Percentiles rank a stretch among this genome's conserved stretches.
These are phyloP conservation scores for Heteronetta atricapilla DNA, from an alignment of 2,113 vertebrate species.

Conservation along the genomic window DNA sequence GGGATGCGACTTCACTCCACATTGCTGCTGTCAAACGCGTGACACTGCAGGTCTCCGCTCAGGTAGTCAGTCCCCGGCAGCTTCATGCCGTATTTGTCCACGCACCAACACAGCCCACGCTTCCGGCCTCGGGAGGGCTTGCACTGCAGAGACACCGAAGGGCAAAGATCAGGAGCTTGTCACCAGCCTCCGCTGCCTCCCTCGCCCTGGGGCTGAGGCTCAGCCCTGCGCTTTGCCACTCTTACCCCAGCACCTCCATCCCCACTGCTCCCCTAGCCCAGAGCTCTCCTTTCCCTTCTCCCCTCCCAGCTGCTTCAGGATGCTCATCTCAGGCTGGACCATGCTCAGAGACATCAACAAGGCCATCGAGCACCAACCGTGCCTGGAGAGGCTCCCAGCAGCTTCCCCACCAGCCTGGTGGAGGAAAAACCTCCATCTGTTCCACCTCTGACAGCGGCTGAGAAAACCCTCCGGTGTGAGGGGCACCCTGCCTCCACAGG, in stretches of 20 bases:
- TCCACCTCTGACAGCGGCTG: background rate
- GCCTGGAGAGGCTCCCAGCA: background rate
- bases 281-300: background rate
- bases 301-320: background rate
- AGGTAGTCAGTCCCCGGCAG: conserved; percentile 93
- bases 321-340: background rate
- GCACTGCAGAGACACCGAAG: conserved; percentile 80
- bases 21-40: conserved; percentile 92
- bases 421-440: background rate
- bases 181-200: accelerated
- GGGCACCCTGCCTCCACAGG: background rate
- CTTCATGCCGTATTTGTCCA: conserved; percentile 97
- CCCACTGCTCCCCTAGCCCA: background rate
- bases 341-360: background rate
- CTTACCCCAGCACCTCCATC: background rate
- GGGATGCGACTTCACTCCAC: conserved; percentile 85
- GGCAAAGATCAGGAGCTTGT: background rate
- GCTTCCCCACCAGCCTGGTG: background rate
- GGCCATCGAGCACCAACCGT: background rate
- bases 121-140: conserved; percentile 97
- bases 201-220: background rate
- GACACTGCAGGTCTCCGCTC: conserved; percentile 93
- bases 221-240: background rate
- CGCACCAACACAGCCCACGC: conserved; percentile 97
- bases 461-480: background rate